Evolutionary conservation across 2,888 invertebrate species (phyloP).

Genomic region (Platynereis dumerilii): DNA sequence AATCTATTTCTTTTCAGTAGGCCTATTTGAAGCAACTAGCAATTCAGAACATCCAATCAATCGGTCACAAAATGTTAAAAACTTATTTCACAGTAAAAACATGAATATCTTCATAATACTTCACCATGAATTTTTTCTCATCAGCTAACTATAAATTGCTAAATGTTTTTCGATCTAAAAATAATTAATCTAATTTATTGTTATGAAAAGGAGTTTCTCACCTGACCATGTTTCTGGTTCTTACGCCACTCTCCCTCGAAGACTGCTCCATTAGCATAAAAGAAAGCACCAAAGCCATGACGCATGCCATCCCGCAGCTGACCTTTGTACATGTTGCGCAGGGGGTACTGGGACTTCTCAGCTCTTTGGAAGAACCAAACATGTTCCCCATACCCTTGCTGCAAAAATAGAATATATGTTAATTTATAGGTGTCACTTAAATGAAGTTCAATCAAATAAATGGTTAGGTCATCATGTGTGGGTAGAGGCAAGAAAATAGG

Average conservation of each 20-base stretch:
- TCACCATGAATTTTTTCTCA: too few species aligned
- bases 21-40: too few species aligned
- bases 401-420: slow-evolving; percentile 18
- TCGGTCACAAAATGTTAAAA: neutral
- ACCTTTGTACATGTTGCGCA: slow-evolving; percentile 62
- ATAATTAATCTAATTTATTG: too few species aligned
- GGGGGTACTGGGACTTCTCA: slow-evolving; percentile 59
- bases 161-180: too few species aligned
- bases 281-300: slow-evolving; percentile 60
- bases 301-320: slow-evolving; percentile 59
- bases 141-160: too few species aligned
- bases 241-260: slow-evolving; percentile 62
- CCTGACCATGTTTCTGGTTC: slow-evolving; percentile 63
- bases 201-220: slow-evolving; percentile 32
- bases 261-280: slow-evolving; percentile 63
- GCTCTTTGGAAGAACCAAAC: slow-evolving; percentile 60
- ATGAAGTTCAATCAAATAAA: neutral
- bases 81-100: too few species aligned
- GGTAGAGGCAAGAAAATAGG: too few species aligned
- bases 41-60: neutral
- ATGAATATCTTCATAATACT: too few species aligned
- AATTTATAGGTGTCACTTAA: neutral
- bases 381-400: slow-evolving; percentile 63
- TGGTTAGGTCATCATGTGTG: neutral
- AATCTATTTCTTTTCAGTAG: neutral